Percentiles rank a stretch among this genome's conserved stretches.
Evolutionary conservation across 2,797 vertebrate species (phyloP).

Genomic region (Meriones psammophilus): DNA sequence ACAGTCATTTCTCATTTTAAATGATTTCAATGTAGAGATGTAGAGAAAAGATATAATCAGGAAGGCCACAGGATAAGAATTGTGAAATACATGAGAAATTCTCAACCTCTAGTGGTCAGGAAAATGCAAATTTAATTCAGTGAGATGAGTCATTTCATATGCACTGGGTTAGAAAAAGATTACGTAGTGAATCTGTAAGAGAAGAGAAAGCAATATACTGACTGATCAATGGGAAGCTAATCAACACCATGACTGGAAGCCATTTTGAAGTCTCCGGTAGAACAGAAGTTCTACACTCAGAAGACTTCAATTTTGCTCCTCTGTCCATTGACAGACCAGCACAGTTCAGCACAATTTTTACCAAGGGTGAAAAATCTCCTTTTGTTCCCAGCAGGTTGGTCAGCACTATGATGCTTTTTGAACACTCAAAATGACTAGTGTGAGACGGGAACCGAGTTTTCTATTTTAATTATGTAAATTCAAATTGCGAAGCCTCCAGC

Average conservation of each 20-base stretch:
- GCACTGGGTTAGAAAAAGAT: slow-evolving; percentile 4
- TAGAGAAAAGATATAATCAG: background rate
- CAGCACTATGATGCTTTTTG: background rate
- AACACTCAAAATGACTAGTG: background rate
- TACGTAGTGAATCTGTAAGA: background rate
- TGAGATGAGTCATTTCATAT: background rate
- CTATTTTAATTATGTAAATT: slow-evolving; percentile 37
- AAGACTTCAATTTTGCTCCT: background rate
- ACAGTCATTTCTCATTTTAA: slow-evolving; percentile 50
- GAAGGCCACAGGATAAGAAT: slow-evolving; percentile 27
- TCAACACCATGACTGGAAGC: background rate
- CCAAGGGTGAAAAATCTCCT: background rate
- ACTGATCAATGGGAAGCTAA: background rate
- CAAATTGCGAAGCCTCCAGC: slow-evolving; percentile 33
- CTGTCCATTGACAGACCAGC: background rate
- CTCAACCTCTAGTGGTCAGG: background rate
- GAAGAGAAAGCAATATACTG: background rate
- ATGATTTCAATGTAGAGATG: slow-evolving; percentile 22
- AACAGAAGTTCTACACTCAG: background rate
- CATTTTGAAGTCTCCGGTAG: background rate
- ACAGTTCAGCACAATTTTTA: background rate
- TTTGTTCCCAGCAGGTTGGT: background rate
- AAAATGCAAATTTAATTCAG: slow-evolving; percentile 62
- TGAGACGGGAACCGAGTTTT: background rate
- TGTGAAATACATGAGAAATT: slow-evolving; percentile 33